Evolutionary conservation across 1,140 invertebrate genomes (phyloP).

Genomic region (Latrodectus geometricus): DNA sequence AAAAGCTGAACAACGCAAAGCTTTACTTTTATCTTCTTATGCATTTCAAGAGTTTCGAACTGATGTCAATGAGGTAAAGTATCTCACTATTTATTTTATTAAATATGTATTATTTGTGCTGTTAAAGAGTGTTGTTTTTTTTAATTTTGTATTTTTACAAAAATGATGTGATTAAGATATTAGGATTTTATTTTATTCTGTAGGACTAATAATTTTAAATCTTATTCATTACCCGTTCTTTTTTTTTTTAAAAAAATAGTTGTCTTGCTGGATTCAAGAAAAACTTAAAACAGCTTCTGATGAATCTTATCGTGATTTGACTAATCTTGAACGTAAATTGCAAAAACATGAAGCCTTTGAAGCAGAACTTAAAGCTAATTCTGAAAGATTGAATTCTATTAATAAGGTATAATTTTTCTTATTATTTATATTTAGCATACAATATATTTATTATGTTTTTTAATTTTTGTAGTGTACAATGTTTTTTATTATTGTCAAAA

Average conservation of each 20-base stretch:
- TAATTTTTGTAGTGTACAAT: neutral
- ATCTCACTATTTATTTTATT: neutral
- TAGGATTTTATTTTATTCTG: neutral
- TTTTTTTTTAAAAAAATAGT: slow-evolving; percentile 2
- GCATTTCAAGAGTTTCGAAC: slow-evolving; percentile 88
- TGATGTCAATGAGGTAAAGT: slow-evolving; percentile 81
- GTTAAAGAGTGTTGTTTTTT: neutral
- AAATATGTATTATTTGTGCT: neutral
- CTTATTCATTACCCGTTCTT: neutral
- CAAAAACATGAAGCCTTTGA: slow-evolving; percentile 99
- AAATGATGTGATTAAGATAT: neutral
- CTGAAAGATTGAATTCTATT: slow-evolving; percentile 85
- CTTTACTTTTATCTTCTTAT: slow-evolving; percentile 81
- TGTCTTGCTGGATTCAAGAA: slow-evolving; percentile 89
- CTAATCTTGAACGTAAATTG: slow-evolving; percentile 90
- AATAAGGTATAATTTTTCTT: slow-evolving; percentile 72
- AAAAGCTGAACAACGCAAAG: slow-evolving; percentile 78
- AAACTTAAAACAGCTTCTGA: slow-evolving; percentile 92
- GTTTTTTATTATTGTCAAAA: neutral
- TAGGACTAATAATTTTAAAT: too few relatives aligned
- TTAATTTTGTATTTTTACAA: neutral
- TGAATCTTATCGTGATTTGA: slow-evolving; percentile 91
- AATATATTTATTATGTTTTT: too few relatives aligned
- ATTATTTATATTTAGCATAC: too few relatives aligned
- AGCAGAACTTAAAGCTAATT: slow-evolving; percentile 90